Conservation (phyloP, 1,140 invertebrate species). For the Pseudomyrmex cubaensis region DNA sequence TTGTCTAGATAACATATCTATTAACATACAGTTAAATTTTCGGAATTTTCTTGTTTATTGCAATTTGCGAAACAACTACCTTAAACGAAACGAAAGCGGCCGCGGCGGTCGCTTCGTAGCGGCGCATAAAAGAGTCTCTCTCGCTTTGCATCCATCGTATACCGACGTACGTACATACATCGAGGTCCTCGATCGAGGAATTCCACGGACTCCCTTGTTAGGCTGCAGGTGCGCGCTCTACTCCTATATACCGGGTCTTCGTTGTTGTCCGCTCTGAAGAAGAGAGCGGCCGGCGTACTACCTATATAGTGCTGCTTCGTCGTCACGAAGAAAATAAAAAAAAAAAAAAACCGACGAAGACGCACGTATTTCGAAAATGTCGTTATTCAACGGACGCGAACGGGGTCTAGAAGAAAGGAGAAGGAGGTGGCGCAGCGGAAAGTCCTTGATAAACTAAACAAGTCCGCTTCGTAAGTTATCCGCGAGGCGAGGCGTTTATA, state of each 20-base stretch:
- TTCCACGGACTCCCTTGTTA: conserved; percentile 71
- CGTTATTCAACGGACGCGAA: conserved; percentile 61
- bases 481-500: conserved; percentile 45
- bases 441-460: conserved; percentile 72
- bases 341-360: conserved; percentile 36
- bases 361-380: conserved; percentile 73
- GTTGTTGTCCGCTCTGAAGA: conserved; percentile 20
- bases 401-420: conserved; percentile 43
- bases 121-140: conserved; percentile 58
- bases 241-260: conserved; percentile 39
- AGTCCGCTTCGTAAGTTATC: conserved; percentile 74
- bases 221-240: conserved; percentile 66
- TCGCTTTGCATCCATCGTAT: conserved; percentile 71
- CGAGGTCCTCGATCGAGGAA: conserved; percentile 64
- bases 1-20: too few relatives aligned
- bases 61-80: too few relatives aligned
- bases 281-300: conserved; percentile 29
- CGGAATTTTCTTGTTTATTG: too few relatives aligned
- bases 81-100: conserved; percentile 57
- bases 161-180: conserved; percentile 59
- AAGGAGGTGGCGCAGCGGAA: conserved; percentile 60
- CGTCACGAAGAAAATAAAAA: conserved; percentile 17
- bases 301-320: conserved; percentile 24
- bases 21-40: too few relatives aligned
- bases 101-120: conserved; percentile 61